Conservation (phyloP, 53 echinoderm and acorn worm genomes). For the Hippasteria phrygiana region DNA sequence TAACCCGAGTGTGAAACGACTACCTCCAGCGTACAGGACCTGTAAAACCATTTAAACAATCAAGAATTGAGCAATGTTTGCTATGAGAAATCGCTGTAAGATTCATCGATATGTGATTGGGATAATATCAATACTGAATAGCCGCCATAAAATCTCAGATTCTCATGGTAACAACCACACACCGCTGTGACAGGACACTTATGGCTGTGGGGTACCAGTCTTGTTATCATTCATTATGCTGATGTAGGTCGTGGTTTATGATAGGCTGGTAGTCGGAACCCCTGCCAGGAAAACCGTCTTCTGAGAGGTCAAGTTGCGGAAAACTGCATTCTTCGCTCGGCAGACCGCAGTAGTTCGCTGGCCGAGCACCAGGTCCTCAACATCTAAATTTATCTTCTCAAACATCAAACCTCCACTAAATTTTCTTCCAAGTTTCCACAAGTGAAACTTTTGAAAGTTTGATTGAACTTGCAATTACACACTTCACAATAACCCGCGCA, state of each 20-base stretch:
- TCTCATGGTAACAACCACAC: slow-evolving; percentile 5
- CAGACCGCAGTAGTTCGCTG: background rate
- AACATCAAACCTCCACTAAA: background rate
- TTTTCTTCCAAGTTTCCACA: too few relatives aligned
- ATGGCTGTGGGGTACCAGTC: slow-evolving; percentile 52
- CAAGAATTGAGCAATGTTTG: too few relatives aligned
- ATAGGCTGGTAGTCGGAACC: slow-evolving; percentile 50
- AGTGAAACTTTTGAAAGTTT: background rate
- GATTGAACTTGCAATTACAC: background rate
- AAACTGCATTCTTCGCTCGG: slow-evolving; percentile 25
- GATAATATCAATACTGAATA: background rate
- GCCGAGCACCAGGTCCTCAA: background rate
- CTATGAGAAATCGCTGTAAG: too few relatives aligned
- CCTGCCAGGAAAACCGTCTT: slow-evolving; percentile 48
- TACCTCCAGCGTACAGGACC: too few relatives aligned
- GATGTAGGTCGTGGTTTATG: slow-evolving; percentile 48
- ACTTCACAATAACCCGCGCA: background rate
- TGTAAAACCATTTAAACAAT: too few relatives aligned
- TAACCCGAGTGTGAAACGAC: too few relatives aligned
- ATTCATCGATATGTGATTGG: slow-evolving; percentile 4
- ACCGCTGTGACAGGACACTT: slow-evolving; percentile 42
- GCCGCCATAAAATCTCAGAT: slow-evolving; percentile 14
- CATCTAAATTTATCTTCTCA: background rate
- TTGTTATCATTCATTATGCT: slow-evolving; percentile 35
- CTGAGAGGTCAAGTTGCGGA: background rate